A percentile compares a stretch with the other conserved stretches of the same genome.
Conservation (phyloP, 2,888 invertebrate genomes). For the Nephrocerus scutellatus region DNA sequence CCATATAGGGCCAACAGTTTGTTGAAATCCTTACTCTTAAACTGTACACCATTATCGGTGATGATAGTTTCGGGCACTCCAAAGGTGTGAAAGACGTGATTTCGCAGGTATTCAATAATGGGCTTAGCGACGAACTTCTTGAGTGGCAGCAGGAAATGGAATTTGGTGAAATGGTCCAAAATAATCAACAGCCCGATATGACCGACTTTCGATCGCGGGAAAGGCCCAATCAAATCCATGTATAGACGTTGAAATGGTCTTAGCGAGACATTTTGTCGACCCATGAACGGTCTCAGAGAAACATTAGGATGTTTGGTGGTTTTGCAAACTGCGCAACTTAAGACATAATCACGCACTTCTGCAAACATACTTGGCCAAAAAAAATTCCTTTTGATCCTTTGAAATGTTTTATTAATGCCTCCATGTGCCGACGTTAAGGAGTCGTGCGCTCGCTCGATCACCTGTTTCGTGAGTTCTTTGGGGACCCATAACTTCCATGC, state of each 20-base stretch:
- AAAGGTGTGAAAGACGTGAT: slow-evolving; percentile 23
- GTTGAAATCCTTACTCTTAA: neutral
- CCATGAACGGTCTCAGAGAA: slow-evolving; percentile 10
- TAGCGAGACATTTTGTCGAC: neutral
- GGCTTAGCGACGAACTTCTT: neutral
- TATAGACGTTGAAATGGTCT: slow-evolving; percentile 9
- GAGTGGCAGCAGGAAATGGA: slow-evolving; percentile 6
- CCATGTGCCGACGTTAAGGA: too few relatives aligned
- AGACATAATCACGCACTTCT: too few relatives aligned
- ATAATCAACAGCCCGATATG: slow-evolving; percentile 8
- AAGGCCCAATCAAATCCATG: slow-evolving; percentile 14
- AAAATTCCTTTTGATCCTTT: too few relatives aligned
- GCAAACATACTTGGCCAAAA: too few relatives aligned
- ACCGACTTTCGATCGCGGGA: slow-evolving; percentile 10
- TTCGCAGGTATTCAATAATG: slow-evolving; percentile 2
- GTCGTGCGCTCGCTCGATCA: too few relatives aligned
- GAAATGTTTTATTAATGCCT: too few relatives aligned
- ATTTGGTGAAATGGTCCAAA: slow-evolving; percentile 11
- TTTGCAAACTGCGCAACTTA: too few relatives aligned
- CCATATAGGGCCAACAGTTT: slow-evolving; percentile 3
- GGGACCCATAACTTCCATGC: too few relatives aligned
- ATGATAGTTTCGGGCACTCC: slow-evolving; percentile 21
- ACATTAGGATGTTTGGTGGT: too few relatives aligned
- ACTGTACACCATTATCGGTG: slow-evolving; percentile 6
- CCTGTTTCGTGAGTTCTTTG: too few relatives aligned